A percentile compares a stretch with the other conserved stretches of the same genome.
These are phyloP conservation scores for Oreochromis spilurus DNA, from an alignment of 2,113 vertebrate species.

Conservation along the genomic window DNA sequence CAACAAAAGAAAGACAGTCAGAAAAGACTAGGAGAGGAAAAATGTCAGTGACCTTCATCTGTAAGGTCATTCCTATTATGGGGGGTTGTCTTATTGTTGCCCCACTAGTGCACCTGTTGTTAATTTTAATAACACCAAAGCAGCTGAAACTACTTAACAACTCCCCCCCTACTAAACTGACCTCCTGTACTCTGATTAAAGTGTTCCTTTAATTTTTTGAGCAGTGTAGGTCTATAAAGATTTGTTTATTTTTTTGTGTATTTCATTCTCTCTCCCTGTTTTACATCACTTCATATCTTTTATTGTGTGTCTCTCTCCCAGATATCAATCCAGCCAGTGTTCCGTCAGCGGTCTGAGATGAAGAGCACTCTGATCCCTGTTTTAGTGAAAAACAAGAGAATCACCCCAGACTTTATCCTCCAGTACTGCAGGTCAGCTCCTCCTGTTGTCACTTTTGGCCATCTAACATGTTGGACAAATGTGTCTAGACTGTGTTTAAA, in stretches of 20 bases:
- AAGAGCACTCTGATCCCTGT: constrained; percentile 83
- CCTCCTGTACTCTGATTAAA: neutral
- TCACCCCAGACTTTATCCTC: constrained; percentile 81
- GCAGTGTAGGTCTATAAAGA: neutral
- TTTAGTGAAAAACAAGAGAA: constrained; percentile 80
- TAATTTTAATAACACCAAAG: neutral
- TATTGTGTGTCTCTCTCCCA: constrained; percentile 40
- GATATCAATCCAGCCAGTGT: constrained; percentile 93
- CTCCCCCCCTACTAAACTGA: neutral
- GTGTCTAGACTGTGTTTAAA: neutral
- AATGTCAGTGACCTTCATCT: neutral
- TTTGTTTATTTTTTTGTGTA: neutral
- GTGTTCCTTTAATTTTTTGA: neutral
- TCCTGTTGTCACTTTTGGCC: neutral
- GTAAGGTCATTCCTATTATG: neutral
- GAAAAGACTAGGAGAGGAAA: neutral
- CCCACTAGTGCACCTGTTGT: neutral
- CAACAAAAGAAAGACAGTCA: neutral
- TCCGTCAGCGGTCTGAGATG: constrained; percentile 79
- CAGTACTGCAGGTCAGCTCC: constrained; percentile 86
- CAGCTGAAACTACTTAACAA: neutral
- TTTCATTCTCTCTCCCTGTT: neutral
- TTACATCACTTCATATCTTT: neutral
- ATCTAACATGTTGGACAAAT: neutral
- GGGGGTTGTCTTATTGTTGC: neutral